phyloP scores from a whole-genome alignment of 2,888 invertebrate genomes.

The Rotaria macrura region DNA sequence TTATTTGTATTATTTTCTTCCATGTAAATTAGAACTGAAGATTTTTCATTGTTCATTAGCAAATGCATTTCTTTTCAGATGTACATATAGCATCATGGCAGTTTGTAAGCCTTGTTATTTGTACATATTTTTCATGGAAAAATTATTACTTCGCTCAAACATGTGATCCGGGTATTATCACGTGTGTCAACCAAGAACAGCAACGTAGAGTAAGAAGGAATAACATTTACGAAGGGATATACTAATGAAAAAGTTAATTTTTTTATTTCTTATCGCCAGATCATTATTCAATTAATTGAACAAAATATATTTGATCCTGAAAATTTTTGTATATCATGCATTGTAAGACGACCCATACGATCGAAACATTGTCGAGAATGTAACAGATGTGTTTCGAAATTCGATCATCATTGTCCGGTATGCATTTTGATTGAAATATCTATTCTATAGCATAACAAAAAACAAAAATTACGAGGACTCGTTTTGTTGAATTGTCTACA shows the following conservation, averaged over 20 bases:
- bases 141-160: slow-evolving; percentile 81
- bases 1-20: slow-evolving; percentile 56
- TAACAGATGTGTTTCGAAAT: slow-evolving; percentile 27
- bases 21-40: not conserved
- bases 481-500: too few species aligned
- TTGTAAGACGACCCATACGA: slow-evolving; percentile 24
- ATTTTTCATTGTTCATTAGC: not conserved
- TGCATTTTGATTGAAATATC: too few species aligned
- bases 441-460: too few species aligned
- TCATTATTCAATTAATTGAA: slow-evolving; percentile 51
- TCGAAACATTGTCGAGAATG: slow-evolving; percentile 33
- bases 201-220: slow-evolving; percentile 52
- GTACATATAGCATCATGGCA: not conserved
- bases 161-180: slow-evolving; percentile 82
- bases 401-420: slow-evolving; percentile 34
- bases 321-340: slow-evolving; percentile 29
- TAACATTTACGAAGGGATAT: not conserved
- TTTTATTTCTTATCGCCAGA: slow-evolving; percentile 56
- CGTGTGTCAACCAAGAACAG: slow-evolving; percentile 69
- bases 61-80: not conserved
- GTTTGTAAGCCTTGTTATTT: not conserved
- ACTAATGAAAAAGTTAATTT: not conserved
- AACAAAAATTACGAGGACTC: too few species aligned
- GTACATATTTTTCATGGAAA: slow-evolving; percentile 52
- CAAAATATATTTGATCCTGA: slow-evolving; percentile 23